Conservation (phyloP, 2,797 vertebrate genomes). For the Chromobotia macracanthus region DNA sequence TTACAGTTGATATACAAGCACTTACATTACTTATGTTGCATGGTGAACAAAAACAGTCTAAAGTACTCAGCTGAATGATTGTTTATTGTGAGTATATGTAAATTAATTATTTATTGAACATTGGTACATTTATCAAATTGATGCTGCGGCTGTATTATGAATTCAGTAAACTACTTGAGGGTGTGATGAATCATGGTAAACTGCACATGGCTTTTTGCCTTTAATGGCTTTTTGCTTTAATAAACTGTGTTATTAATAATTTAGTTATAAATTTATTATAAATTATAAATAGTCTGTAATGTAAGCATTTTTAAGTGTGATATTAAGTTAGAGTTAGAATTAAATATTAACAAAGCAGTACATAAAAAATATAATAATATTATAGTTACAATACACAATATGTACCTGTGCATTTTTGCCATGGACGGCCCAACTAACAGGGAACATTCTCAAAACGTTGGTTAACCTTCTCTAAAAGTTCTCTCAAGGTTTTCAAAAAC, state of each 20-base stretch:
- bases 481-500: no score
- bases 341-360: no score
- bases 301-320: constrained; percentile 29
- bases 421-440: no score
- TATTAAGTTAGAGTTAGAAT: background rate
- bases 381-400: no score
- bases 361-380: no score
- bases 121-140: background rate
- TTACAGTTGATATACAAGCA: background rate
- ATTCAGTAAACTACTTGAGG: background rate
- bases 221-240: background rate
- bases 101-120: background rate
- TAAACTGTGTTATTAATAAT: constrained; percentile 29
- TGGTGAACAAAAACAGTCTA: background rate
- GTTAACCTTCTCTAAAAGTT: no score
- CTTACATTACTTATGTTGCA: background rate
- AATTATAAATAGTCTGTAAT: no score
- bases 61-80: background rate
- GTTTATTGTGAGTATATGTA: background rate
- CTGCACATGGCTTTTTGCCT: background rate
- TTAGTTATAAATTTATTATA: no score
- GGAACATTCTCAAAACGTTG: no score
- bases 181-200: no score
- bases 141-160: background rate
- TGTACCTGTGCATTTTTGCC: no score